Evolutionary conservation across 2,888 invertebrate genomes (phyloP).

Genomic region (Eurois occulta): DNA sequence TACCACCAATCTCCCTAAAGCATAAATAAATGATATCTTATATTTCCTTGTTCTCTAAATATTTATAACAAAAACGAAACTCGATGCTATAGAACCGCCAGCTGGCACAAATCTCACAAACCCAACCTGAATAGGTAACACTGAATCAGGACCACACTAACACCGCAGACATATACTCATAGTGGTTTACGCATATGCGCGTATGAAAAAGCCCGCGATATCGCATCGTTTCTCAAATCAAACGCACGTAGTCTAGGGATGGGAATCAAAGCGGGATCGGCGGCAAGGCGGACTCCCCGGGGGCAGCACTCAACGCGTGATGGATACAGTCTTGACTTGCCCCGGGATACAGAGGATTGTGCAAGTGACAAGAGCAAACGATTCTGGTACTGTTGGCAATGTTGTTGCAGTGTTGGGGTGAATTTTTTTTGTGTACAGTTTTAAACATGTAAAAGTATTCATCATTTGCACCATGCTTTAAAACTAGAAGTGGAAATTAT

Average conservation of each 20-base stretch:
- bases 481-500: not conserved
- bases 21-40: conserved; percentile 3
- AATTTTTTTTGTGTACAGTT: not conserved
- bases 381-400: not conserved
- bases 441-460: not conserved
- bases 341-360: conserved; percentile 37
- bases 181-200: conserved; percentile 42
- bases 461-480: not conserved
- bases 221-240: conserved; percentile 61
- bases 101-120: conserved; percentile 22
- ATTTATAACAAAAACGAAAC: conserved; percentile 15
- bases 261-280: conserved; percentile 52
- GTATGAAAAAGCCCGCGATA: conserved; percentile 48
- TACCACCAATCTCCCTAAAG: conserved; percentile 6
- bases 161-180: conserved; percentile 33
- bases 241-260: conserved; percentile 52
- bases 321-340: conserved; percentile 64
- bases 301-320: conserved; percentile 66
- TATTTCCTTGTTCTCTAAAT: conserved; percentile 16
- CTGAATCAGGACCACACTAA: conserved; percentile 9
- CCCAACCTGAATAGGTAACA: conserved; percentile 17
- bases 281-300: conserved; percentile 59
- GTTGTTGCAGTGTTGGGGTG: not conserved
- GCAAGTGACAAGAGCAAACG: conserved; percentile 30
- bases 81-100: not conserved